Base-by-base conservation (phyloP, 2,888 invertebrate genomes). In the Arge pagana region DNA sequence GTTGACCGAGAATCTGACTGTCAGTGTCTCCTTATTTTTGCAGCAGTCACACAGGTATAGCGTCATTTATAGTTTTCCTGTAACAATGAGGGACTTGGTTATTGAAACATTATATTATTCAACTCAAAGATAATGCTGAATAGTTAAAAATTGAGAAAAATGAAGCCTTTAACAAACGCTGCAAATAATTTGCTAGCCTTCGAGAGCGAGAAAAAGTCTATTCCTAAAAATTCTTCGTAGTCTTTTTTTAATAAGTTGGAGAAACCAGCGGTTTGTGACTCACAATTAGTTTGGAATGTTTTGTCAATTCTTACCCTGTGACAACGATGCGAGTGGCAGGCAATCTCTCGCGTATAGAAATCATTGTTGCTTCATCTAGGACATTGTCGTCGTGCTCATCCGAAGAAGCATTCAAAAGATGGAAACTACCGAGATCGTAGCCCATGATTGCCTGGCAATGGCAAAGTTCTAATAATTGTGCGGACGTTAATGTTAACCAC, bases 381-480 rank as follows among this genome's bases (percentile, higher is more conserved):
- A 31, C 4, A 31, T 50, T 23, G 21, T 40, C 15, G 30, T 30
- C 6, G 23, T 30, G 40, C 11, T 16, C 23, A 23, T n/a, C 24
- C 6, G 40, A 31, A 18, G 50, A 40, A 13, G 50, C 40, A 16
- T 28, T 50, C 4, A 50, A 2, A 15, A 50, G 16, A n/a, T 50
- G 21, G n/a, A 50, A 15, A 24, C 50, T 50, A 28, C 40, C 33
- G 23, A 50, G 31, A 8, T 50, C 50, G 13, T 50, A 50, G 4
- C 40, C 50, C n/a, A 50, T 26, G 31, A 41, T 50, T 41, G 50
- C 30, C 15, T 39, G 23, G 18, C 50, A 50, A 18, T 50, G 26
- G 21, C 16, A 39, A 2, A 50, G 8, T 31, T 41, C 15, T 11
- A 21, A 15, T 23, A 50, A 28, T 13, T 50, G 31, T 11, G 15